phyloP scores from a whole-genome alignment of 1,140 invertebrate genomes.

The Metaphire vulgaris region DNA sequence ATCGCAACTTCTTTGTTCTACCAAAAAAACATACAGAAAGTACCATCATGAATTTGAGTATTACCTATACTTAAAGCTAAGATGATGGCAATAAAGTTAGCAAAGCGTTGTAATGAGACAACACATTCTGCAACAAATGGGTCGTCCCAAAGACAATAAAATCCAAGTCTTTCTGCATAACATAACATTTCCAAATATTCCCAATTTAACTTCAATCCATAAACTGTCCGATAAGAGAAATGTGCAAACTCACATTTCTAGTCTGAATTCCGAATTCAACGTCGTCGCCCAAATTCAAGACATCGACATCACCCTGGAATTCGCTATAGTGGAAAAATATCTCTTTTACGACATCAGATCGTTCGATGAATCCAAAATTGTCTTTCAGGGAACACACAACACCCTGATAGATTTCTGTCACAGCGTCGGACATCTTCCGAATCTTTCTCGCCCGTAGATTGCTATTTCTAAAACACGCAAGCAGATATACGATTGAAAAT shows the following conservation, averaged over 20 bases:
- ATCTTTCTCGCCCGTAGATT: constrained; percentile 87
- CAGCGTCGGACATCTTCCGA: constrained; percentile 68
- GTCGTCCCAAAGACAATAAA: too few relatives aligned
- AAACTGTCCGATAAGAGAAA: too few relatives aligned
- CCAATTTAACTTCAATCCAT: too few relatives aligned
- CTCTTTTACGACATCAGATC: constrained; percentile 83
- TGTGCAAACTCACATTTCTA: constrained; percentile 77
- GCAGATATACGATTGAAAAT: not conserved
- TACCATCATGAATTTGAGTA: too few relatives aligned
- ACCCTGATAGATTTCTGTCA: constrained; percentile 60
- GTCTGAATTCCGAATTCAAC: constrained; percentile 94
- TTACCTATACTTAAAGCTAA: not conserved
- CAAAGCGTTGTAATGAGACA: not conserved
- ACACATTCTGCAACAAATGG: not conserved
- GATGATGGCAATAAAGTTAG: not conserved
- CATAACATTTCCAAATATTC: too few relatives aligned
- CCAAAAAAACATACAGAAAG: constrained; percentile 24
- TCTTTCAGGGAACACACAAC: constrained; percentile 93
- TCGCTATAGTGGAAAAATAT: constrained; percentile 84
- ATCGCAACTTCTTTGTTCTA: constrained; percentile 93
- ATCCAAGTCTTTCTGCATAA: too few relatives aligned
- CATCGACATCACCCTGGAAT: constrained; percentile 56
- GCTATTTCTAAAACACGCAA: constrained; percentile 60
- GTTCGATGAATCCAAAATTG: constrained; percentile 95
- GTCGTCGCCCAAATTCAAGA: constrained; percentile 82